Conservation (phyloP, 1,140 invertebrate genomes). For the Atopsyche davidsoni region DNA sequence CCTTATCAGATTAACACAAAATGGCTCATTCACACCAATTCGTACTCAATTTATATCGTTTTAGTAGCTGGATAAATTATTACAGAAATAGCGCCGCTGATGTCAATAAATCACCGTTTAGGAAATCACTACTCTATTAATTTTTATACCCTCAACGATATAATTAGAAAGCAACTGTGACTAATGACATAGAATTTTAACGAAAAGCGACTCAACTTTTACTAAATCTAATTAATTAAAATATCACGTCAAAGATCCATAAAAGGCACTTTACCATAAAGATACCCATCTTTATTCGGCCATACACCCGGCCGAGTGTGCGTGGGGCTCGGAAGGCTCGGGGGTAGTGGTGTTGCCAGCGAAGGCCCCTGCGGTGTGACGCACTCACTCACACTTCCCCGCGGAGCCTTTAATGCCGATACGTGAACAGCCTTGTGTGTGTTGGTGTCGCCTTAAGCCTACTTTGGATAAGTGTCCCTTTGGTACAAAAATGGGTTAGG, state of each 20-base stretch:
- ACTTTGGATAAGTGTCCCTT: conserved; percentile 27
- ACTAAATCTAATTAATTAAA: conserved; percentile 17
- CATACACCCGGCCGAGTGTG: background rate
- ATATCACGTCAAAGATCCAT: conserved; percentile 14
- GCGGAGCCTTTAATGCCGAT: conserved; percentile 1
- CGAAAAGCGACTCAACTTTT: conserved; percentile 14
- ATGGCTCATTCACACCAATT: too few relatives aligned
- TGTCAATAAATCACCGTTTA: too few relatives aligned
- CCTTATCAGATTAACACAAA: too few relatives aligned
- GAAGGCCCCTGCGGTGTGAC: conserved; percentile 4
- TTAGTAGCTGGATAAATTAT: too few relatives aligned
- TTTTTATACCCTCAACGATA: too few relatives aligned
- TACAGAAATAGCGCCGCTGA: too few relatives aligned
- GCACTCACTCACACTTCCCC: conserved; percentile 16
- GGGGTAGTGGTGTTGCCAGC: too few relatives aligned
- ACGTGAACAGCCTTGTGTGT: background rate
- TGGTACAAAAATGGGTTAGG: conserved; percentile 27
- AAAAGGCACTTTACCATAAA: background rate
- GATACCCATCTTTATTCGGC: too few relatives aligned
- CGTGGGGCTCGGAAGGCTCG: background rate
- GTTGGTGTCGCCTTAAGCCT: conserved; percentile 11
- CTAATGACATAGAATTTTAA: too few relatives aligned
- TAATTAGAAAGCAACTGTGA: too few relatives aligned
- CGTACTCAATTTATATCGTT: too few relatives aligned
- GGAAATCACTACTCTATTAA: too few relatives aligned